phyloP scores from a whole-genome alignment of 2,888 invertebrate species.

The Lottia gigantea region DNA sequence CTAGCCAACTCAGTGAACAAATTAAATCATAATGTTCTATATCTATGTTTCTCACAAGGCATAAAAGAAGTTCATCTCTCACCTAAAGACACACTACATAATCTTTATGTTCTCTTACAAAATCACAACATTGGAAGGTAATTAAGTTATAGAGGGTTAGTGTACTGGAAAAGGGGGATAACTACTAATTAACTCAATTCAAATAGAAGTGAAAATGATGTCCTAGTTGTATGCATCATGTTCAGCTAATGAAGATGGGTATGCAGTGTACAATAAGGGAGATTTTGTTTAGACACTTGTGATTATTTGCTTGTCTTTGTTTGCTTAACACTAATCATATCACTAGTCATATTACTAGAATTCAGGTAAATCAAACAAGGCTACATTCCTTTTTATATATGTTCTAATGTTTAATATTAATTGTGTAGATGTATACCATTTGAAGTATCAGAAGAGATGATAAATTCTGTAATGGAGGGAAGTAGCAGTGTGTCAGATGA shows the following conservation, averaged over 20 bases:
- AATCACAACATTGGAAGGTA: conserved; percentile 81
- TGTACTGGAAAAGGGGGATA: too few species aligned
- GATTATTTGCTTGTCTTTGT: too few species aligned
- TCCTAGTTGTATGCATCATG: too few species aligned
- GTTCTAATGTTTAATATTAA: conserved; percentile 6
- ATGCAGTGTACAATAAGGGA: too few species aligned
- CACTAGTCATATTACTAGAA: too few species aligned
- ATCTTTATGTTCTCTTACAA: conserved; percentile 79
- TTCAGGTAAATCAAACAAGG: too few species aligned
- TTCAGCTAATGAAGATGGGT: too few species aligned
- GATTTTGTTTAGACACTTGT: too few species aligned
- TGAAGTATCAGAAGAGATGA: conserved; percentile 73
- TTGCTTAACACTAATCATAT: too few species aligned
- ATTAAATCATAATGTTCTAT: conserved; percentile 83
- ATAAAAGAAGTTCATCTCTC: conserved; percentile 76
- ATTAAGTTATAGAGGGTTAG: conserved; percentile 3
- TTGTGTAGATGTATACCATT: conserved; percentile 41
- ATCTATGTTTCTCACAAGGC: conserved; percentile 82
- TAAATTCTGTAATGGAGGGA: conserved; percentile 75
- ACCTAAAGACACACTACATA: conserved; percentile 79
- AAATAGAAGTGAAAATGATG: too few species aligned
- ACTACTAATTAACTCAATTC: too few species aligned
- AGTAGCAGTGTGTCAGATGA: conserved; percentile 69
- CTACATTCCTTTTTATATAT: too few species aligned
- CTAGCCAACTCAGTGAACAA: conserved; percentile 81